phyloP scores from a whole-genome alignment of 2,797 vertebrate species.

The Poecilia gillii region DNA sequence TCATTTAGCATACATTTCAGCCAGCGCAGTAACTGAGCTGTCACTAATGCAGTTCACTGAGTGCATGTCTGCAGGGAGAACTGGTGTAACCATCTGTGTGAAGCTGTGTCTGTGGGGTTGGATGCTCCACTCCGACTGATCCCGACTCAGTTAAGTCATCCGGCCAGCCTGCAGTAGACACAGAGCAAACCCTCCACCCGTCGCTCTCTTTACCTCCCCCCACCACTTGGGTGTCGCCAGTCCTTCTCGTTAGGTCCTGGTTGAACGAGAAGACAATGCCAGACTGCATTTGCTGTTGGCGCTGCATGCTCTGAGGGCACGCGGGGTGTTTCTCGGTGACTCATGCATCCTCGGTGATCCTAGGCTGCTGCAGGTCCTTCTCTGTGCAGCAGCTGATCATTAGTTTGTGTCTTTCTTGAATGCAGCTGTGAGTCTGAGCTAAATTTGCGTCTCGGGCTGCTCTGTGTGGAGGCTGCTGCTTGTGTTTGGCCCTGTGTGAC shows the following conservation, averaged over 20 bases:
- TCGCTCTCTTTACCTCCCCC: neutral
- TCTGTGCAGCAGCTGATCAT: slow-evolving; percentile 33
- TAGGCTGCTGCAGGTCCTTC: slow-evolving; percentile 33
- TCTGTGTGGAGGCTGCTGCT: neutral
- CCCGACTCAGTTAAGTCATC: slow-evolving; percentile 28
- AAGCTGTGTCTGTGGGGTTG: slow-evolving; percentile 30
- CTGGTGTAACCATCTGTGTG: slow-evolving; percentile 63
- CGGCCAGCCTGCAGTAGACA: slow-evolving; percentile 16
- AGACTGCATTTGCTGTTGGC: slow-evolving; percentile 30
- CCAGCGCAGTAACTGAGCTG: neutral
- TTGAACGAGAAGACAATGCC: slow-evolving; percentile 36
- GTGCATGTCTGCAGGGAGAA: slow-evolving; percentile 54
- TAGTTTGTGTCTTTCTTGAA: slow-evolving; percentile 38
- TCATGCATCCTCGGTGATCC: slow-evolving; percentile 48
- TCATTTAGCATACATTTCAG: neutral
- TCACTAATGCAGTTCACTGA: slow-evolving; percentile 26
- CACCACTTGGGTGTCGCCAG: slow-evolving; percentile 26
- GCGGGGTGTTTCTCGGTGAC: slow-evolving; percentile 57
- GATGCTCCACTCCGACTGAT: slow-evolving; percentile 28
- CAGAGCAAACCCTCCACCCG: slow-evolving; percentile 2
- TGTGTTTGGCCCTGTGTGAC: slow-evolving; percentile 10
- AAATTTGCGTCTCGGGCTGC: slow-evolving; percentile 11
- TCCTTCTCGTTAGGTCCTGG: slow-evolving; percentile 30
- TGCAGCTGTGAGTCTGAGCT: slow-evolving; percentile 25
- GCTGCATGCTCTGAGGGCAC: slow-evolving; percentile 17